A percentile compares a stretch with the other conserved stretches of the same genome.
Evolutionary conservation across 2,888 invertebrate species (phyloP).

Genomic region (Choristoneura rosaceana): DNA sequence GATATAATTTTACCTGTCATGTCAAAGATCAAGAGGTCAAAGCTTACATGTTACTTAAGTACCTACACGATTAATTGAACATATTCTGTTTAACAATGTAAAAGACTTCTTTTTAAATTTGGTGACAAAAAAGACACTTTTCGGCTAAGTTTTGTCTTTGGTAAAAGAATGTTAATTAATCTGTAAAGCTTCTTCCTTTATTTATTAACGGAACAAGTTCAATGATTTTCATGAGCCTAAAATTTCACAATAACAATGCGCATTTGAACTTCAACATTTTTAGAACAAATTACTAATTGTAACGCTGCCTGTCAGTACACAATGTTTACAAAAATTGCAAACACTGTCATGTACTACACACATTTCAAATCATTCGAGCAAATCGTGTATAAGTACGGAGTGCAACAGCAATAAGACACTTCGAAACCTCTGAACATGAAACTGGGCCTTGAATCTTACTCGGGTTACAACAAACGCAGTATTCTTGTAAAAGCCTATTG

Average conservation of each 20-base stretch:
- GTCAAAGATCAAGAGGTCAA: neutral
- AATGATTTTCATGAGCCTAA: neutral
- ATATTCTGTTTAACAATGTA: neutral
- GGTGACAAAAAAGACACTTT: no score
- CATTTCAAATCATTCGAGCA: neutral
- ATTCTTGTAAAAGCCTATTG: slow-evolving; percentile 38
- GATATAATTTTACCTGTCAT: slow-evolving; percentile 30
- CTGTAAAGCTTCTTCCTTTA: no score
- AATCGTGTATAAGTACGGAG: slow-evolving; percentile 17
- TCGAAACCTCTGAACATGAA: slow-evolving; percentile 35
- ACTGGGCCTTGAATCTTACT: slow-evolving; percentile 33
- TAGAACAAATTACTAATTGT: neutral
- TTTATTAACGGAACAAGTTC: neutral
- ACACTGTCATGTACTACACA: neutral
- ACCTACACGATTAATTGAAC: neutral
- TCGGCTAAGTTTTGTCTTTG: no score
- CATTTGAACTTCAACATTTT: neutral
- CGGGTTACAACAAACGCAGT: slow-evolving; percentile 34
- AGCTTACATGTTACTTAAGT: slow-evolving; percentile 1
- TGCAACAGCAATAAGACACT: neutral
- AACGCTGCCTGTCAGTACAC: neutral
- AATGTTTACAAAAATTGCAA: neutral
- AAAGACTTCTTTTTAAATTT: no score
- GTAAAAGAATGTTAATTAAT: no score
- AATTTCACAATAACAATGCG: neutral